These are phyloP conservation scores for Fragum whitleyi DNA, from an alignment of 2,888 invertebrate genomes.

Conservation along the genomic window DNA sequence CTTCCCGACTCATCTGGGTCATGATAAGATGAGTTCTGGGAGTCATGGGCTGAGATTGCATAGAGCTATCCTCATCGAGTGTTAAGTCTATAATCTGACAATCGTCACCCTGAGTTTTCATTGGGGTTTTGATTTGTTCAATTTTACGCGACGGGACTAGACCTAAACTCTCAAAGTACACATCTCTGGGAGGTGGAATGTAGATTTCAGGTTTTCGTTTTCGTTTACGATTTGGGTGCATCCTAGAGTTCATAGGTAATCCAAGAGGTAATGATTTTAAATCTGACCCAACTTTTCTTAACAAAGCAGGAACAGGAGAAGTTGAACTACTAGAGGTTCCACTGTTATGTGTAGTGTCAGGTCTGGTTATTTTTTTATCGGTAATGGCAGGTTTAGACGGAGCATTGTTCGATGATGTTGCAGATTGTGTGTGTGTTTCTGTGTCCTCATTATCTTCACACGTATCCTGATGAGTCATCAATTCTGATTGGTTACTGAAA, in stretches of 20 bases:
- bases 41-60: conserved; percentile 46
- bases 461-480: conserved; percentile 56
- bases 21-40: conserved; percentile 72
- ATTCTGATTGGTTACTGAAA: conserved; percentile 54
- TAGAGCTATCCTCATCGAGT: conserved; percentile 76
- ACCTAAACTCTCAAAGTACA: conserved; percentile 59
- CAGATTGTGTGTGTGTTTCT: neutral
- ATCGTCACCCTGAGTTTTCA: conserved; percentile 61
- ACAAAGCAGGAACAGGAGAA: conserved; percentile 45
- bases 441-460: conserved; percentile 44
- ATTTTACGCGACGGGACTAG: conserved; percentile 57
- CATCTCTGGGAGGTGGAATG: conserved; percentile 57
- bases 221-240: conserved; percentile 21
- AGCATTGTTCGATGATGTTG: neutral
- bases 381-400: neutral
- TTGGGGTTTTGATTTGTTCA: conserved; percentile 59
- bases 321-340: neutral
- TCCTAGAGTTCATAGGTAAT: conserved; percentile 38
- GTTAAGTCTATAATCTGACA: conserved; percentile 70
- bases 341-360: neutral
- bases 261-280: conserved; percentile 56
- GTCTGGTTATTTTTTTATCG: neutral
- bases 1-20: conserved; percentile 73
- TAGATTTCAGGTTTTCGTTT: conserved; percentile 52
- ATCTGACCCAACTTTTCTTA: conserved; percentile 55